Conservation (phyloP, 2,797 vertebrate species). For the Balearica regulorum region DNA sequence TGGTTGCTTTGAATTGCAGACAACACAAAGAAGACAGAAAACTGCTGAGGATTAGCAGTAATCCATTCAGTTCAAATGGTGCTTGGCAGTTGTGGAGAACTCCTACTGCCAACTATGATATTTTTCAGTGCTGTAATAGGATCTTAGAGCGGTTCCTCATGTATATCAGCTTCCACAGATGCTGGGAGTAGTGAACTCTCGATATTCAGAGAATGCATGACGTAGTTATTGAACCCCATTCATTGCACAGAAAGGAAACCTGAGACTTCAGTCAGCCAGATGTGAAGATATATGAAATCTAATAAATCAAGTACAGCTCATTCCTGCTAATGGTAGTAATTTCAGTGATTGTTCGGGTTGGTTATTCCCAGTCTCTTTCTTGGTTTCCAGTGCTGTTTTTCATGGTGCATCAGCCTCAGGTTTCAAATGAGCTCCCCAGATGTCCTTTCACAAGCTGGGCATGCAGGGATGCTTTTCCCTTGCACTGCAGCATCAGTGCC, state of each 20-base stretch:
- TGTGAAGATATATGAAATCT: neutral
- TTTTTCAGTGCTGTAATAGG: neutral
- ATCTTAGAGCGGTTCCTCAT: neutral
- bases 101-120: neutral
- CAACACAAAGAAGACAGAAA: neutral
- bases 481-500: neutral
- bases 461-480: neutral
- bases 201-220: neutral
- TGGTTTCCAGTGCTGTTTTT: neutral
- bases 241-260: neutral
- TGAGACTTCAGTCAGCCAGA: neutral
- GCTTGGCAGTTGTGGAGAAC: neutral
- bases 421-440: neutral
- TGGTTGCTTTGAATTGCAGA: neutral
- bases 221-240: neutral
- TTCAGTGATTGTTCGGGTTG: neutral
- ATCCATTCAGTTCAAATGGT: neutral
- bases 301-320: neutral
- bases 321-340: neutral
- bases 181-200: neutral
- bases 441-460: neutral
- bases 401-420: neutral
- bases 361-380: neutral
- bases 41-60: neutral
- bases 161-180: neutral